Conservation (phyloP, 1,140 invertebrate species). For the Psilanteris sp. region DNA sequence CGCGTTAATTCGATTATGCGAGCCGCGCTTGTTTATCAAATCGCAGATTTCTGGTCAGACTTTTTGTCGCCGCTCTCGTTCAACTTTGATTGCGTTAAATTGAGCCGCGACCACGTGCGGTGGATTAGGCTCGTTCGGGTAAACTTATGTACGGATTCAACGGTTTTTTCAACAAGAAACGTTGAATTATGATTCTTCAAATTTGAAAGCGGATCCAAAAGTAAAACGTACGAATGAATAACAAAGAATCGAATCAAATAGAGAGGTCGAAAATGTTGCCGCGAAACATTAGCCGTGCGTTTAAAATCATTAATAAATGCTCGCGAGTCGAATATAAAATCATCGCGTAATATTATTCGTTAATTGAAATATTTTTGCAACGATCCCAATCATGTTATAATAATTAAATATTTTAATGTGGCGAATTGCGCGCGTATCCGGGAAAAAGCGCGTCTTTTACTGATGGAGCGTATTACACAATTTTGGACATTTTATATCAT, state of each 20-base stretch:
- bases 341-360: constrained; percentile 23
- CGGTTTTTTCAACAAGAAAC: no score
- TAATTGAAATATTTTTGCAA: constrained; percentile 40
- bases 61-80: no score
- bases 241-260: no score
- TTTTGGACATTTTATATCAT: constrained; percentile 44
- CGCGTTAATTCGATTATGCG: constrained; percentile 18
- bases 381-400: constrained; percentile 15
- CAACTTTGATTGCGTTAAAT: no score
- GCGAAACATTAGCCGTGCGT: constrained; percentile 16
- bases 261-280: no score
- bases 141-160: no score
- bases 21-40: constrained; percentile 12
- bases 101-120: no score
- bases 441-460: constrained; percentile 22
- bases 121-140: no score
- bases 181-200: no score
- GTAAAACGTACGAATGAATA: constrained; percentile 2
- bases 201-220: no score
- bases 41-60: constrained; percentile 6
- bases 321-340: constrained; percentile 27
- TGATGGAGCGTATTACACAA: constrained; percentile 22
- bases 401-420: constrained; percentile 50
- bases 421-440: constrained; percentile 7
- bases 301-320: constrained; percentile 7